Conservation (phyloP, 2,113 vertebrate species). For the Edolisoma coerulescens region DNA sequence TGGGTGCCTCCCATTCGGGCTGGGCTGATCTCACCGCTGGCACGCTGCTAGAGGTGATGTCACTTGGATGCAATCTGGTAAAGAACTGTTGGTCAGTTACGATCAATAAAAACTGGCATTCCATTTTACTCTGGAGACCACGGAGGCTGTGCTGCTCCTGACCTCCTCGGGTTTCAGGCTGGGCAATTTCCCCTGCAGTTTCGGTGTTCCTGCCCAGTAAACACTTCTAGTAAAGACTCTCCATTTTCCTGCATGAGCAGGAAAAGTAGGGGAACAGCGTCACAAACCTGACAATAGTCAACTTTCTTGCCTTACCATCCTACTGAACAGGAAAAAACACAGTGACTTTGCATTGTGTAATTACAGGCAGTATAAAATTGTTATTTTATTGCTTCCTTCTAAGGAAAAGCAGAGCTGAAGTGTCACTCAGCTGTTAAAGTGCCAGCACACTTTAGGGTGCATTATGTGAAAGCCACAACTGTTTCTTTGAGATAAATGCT, state of each 20-base stretch:
- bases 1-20: rapidly evolving
- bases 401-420: conserved; percentile 8
- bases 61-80: background rate
- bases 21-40: background rate
- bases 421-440: conserved; percentile 17
- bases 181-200: background rate
- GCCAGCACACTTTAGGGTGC: background rate
- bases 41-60: background rate
- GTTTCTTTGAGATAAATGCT: background rate
- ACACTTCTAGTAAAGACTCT: conserved; percentile 5
- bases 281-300: background rate
- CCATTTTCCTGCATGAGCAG: conserved; percentile 30
- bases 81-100: background rate
- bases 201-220: background rate
- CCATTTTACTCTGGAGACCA: background rate
- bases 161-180: background rate
- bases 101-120: background rate
- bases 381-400: conserved; percentile 61
- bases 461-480: background rate
- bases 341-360: conserved; percentile 62
- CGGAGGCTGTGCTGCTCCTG: background rate
- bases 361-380: conserved; percentile 30
- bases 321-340: conserved; percentile 69
- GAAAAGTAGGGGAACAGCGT: conserved; percentile 47
- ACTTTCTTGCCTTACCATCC: conserved; percentile 33